These are phyloP conservation scores for Platanista minor DNA, from an alignment of 2,113 vertebrate species.

Conservation along the genomic window DNA sequence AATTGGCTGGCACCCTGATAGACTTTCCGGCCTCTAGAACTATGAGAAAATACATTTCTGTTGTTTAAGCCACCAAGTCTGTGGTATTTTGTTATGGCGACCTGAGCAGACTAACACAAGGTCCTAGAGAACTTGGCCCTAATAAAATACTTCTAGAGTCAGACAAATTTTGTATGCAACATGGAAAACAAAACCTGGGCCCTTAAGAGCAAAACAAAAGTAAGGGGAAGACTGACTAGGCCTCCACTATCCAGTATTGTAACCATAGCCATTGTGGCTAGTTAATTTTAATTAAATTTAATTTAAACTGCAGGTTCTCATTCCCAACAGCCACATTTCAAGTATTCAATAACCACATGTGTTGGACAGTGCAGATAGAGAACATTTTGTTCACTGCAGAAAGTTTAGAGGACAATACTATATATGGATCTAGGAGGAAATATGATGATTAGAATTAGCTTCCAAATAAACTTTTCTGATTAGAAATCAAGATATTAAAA, in stretches of 20 bases:
- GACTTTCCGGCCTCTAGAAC: not conserved
- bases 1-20: not conserved
- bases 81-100: not conserved
- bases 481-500: not conserved
- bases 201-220: not conserved
- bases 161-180: not conserved
- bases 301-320: constrained; percentile 15
- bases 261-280: not conserved
- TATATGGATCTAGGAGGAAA: not conserved
- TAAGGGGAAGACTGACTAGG: not conserved
- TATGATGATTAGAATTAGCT: not conserved
- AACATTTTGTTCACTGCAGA: not conserved
- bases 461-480: constrained; percentile 20
- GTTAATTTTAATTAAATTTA: not conserved
- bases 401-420: not conserved
- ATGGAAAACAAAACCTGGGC: not conserved
- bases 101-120: not conserved
- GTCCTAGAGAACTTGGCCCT: not conserved
- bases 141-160: not conserved
- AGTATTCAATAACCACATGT: not conserved
- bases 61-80: not conserved
- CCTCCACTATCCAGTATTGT: not conserved
- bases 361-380: not conserved
- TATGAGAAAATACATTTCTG: not conserved
- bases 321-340: not conserved